Conservation (phyloP, 2,113 vertebrate species). For the Protobothrops flavoviridis region DNA sequence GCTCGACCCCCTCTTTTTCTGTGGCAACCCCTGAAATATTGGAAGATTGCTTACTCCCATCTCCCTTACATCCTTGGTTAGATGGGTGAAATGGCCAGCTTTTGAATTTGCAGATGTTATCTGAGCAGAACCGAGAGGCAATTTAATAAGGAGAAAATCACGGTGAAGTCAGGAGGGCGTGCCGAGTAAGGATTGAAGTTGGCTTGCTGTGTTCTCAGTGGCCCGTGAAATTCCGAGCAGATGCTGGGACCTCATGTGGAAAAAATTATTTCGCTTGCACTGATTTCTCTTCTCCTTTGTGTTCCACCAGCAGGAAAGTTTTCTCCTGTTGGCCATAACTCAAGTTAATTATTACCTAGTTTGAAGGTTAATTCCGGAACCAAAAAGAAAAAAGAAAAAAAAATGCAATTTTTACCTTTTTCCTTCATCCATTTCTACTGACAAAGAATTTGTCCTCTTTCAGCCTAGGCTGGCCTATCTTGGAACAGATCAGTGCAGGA, state of each 20-base stretch:
- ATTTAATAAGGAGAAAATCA: not conserved
- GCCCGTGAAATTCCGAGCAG: constrained; percentile 11
- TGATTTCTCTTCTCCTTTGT: not conserved
- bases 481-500: not conserved
- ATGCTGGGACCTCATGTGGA: not conserved
- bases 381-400: not conserved
- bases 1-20: not conserved
- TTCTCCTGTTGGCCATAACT: not conserved
- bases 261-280: not conserved
- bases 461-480: not conserved
- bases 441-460: not conserved
- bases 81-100: not conserved
- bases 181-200: not conserved
- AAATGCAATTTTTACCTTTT: not conserved
- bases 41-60: too few species aligned
- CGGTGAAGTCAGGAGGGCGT: not conserved
- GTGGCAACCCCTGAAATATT: not conserved
- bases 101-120: not conserved
- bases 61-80: not conserved
- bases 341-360: not conserved
- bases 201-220: not conserved
- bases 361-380: not conserved
- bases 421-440: not conserved
- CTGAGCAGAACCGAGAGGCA: not conserved
- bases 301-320: not conserved